Percentiles rank a stretch among this genome's conserved stretches.
phyloP scores from a whole-genome alignment of 2,797 vertebrate species.

The Vultur gryphus region DNA sequence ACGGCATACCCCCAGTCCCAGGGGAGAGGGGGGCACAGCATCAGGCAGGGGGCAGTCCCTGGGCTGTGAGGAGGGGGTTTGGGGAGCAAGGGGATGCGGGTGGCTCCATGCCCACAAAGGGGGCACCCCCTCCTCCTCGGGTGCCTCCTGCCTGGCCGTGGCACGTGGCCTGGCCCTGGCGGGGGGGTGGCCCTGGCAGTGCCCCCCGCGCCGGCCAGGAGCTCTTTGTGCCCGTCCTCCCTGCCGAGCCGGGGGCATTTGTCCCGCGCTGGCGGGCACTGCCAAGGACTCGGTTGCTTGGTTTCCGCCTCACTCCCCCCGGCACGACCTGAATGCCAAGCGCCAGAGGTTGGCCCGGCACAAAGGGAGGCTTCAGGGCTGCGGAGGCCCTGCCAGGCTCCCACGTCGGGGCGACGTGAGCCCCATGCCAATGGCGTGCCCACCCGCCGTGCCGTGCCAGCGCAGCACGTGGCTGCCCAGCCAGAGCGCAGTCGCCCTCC shows the following conservation, averaged over 20 bases:
- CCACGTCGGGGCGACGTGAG: slow-evolving; percentile 33
- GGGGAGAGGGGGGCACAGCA: background rate
- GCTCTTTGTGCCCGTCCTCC: slow-evolving; percentile 26
- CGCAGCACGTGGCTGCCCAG: background rate
- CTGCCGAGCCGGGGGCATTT: background rate
- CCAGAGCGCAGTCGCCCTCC: background rate
- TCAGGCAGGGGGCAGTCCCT: rapidly evolving
- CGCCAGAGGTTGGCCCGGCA: slow-evolving; percentile 15
- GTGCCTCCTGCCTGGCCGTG: background rate
- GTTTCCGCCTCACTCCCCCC: slow-evolving; percentile 40
- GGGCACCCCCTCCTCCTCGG: background rate
- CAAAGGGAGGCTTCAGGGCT: slow-evolving; percentile 42
- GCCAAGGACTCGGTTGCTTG: slow-evolving; percentile 63
- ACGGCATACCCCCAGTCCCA: background rate
- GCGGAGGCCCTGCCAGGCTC: slow-evolving; percentile 36
- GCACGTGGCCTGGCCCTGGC: background rate
- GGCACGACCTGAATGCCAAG: slow-evolving; percentile 55
- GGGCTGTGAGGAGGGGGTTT: background rate
- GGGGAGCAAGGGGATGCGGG: background rate
- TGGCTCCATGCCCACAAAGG: background rate
- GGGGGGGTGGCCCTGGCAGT: background rate
- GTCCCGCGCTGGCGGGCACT: background rate
- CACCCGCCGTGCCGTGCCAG: background rate
- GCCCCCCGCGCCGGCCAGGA: background rate
- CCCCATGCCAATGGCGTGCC: slow-evolving; percentile 21